Base-by-base conservation (phyloP, 1,140 invertebrate genomes). In the Drosophila nannoptera region DNA sequence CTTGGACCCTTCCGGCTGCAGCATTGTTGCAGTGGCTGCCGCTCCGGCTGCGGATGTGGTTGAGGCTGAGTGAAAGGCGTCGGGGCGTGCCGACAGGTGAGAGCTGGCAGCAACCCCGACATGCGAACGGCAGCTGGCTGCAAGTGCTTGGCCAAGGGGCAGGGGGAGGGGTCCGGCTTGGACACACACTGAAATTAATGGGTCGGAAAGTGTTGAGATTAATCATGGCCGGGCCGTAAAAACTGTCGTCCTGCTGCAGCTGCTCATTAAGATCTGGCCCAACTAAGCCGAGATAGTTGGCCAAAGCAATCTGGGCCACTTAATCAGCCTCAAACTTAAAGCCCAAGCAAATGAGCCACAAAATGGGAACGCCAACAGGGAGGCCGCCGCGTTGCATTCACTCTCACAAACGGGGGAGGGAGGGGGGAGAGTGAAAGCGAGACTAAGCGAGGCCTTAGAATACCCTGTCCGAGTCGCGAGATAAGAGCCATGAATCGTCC, bases 141-240 rank as follows among this genome's bases (percentile, higher is more conserved):
- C 22, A 22, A 22, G 1, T 22, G 22, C 22, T 42, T 7, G 31
- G 4, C 2, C 14, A 22, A 8, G 22, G 35, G 22, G 29, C 46
- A 16, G n/a, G 35, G 29, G 14, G 35, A 46, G 16, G 55, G 38
- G 1, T 53, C 12, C 9, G 5, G 33, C 45, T 40, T 56, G 54
- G 40, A 36, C n/a, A 14, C 56, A 40, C 60, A 73, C 50, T 77
- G 71, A 75, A 82, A 77, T 86, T 86, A 86, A 86, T 86, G 81
- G 71, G 81, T 77, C 81, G 82, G 82, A 86, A 86, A 86, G 81
- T 86, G 81, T 86, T 86, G 74, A 81, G 82, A 86, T 86, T 86
- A 86, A 86, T 86, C 81, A 86, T 72, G 77, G 67, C 63, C 69
- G 69, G 54, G 22, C 22, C 22, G 66, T 53, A 70, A 70, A 70